Percentiles rank a stretch among this genome's conserved stretches.
Conservation (phyloP, 2,797 vertebrate species). For the Champsocephalus esox region DNA sequence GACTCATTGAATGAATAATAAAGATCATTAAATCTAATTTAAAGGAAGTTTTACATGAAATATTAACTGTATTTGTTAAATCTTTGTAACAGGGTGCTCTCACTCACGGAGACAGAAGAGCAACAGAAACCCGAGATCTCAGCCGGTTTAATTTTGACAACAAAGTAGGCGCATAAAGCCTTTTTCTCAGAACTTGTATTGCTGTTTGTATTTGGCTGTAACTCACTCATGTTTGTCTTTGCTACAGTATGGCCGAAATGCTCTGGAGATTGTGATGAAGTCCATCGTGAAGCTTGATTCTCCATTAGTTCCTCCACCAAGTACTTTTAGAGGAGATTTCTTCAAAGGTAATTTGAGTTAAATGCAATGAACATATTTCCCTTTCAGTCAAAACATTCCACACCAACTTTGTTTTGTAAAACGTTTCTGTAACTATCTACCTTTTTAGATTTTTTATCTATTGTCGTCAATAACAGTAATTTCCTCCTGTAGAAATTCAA, state of each 20-base stretch:
- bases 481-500: conserved; percentile 89
- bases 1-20: too few species aligned
- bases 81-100: conserved; percentile 90
- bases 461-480: background rate
- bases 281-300: conserved; percentile 96
- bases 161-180: conserved; percentile 84
- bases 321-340: conserved; percentile 95
- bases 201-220: background rate
- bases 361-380: background rate
- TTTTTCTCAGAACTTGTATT: background rate
- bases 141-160: conserved; percentile 99
- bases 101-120: conserved; percentile 96
- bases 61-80: background rate
- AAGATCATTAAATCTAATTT: background rate
- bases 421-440: background rate
- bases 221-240: conserved; percentile 37
- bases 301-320: conserved; percentile 92
- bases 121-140: conserved; percentile 97
- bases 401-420: background rate
- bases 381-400: background rate
- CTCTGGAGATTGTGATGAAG: conserved; percentile 98
- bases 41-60: background rate
- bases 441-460: background rate
- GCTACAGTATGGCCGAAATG: conserved; percentile 94
- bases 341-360: conserved; percentile 90